Conservation (phyloP, 2,888 invertebrate genomes). For the Latrodectus elegans region DNA sequence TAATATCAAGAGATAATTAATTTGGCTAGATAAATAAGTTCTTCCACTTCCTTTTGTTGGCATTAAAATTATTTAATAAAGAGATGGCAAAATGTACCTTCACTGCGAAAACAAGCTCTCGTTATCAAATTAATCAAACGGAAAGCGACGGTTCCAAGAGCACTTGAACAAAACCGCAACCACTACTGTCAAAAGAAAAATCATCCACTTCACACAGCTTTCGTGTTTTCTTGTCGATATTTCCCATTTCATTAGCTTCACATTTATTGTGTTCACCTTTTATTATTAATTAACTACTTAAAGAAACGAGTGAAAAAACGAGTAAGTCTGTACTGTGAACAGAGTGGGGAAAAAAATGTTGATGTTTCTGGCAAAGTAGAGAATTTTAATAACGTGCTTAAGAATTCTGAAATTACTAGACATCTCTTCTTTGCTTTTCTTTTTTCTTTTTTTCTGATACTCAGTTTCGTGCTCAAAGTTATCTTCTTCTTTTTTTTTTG, state of each 20-base stretch:
- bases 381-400: slow-evolving; percentile 22
- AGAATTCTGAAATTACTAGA: slow-evolving; percentile 33
- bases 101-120: no score
- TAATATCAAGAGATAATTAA: no score
- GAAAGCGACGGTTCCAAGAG: no score
- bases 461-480: not conserved
- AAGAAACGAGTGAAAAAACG: not conserved
- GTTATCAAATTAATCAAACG: no score
- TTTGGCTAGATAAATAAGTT: no score
- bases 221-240: slow-evolving; percentile 37
- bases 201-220: slow-evolving; percentile 3
- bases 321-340: not conserved
- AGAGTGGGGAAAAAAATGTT: not conserved
- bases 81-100: no score
- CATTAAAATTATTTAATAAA: not conserved
- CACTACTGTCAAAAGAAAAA: slow-evolving; percentile 1
- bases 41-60: not conserved
- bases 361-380: slow-evolving; percentile 30
- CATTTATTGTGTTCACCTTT: slow-evolving; percentile 56
- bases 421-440: slow-evolving; percentile 11
- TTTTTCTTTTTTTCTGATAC: not conserved
- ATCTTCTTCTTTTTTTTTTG: not conserved
- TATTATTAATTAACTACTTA: slow-evolving; percentile 59
- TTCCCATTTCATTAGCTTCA: slow-evolving; percentile 34
- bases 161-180: no score